Conservation (phyloP, 2,113 vertebrate genomes). For the Nothobranchius kuhntae region DNA sequence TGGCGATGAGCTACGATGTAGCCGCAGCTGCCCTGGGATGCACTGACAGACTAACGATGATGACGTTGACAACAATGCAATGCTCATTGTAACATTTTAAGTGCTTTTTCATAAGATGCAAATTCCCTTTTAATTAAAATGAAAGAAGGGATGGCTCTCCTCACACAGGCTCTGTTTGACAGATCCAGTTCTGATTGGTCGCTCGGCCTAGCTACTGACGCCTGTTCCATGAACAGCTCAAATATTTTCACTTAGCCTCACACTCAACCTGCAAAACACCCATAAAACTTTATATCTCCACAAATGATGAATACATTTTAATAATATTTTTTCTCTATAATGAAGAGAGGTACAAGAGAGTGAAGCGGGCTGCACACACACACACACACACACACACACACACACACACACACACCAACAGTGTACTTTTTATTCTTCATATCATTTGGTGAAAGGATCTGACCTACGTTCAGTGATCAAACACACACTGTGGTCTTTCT, state of each 20-base stretch:
- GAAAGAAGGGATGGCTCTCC: conserved; percentile 31
- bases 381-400: background rate
- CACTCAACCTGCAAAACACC: background rate
- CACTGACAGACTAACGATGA: too few relatives aligned
- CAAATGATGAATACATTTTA: too few relatives aligned
- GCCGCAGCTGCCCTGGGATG: too few relatives aligned
- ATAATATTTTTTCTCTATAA: too few relatives aligned
- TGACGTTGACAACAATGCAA: background rate
- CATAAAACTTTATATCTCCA: too few relatives aligned
- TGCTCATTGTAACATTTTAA: background rate
- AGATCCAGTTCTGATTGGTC: conserved; percentile 86
- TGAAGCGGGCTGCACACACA: too few relatives aligned
- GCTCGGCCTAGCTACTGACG: conserved; percentile 86
- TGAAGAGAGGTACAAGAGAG: too few relatives aligned
- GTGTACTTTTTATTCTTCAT: background rate
- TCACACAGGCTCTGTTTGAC: conserved; percentile 29
- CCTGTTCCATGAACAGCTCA: conserved; percentile 30
- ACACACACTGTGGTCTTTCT: conserved; percentile 12
- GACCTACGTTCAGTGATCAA: too few relatives aligned
- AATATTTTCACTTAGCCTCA: background rate
- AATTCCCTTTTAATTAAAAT: conserved; percentile 13
- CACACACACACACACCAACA: background rate
- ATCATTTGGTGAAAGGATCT: conserved; percentile 4
- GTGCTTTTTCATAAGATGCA: background rate
- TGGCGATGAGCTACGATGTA: background rate